Evolutionary conservation across 2,797 vertebrate species (phyloP), one percentile per base, ranked within the genome.

Genomic region (Falco cherrug): DNA sequence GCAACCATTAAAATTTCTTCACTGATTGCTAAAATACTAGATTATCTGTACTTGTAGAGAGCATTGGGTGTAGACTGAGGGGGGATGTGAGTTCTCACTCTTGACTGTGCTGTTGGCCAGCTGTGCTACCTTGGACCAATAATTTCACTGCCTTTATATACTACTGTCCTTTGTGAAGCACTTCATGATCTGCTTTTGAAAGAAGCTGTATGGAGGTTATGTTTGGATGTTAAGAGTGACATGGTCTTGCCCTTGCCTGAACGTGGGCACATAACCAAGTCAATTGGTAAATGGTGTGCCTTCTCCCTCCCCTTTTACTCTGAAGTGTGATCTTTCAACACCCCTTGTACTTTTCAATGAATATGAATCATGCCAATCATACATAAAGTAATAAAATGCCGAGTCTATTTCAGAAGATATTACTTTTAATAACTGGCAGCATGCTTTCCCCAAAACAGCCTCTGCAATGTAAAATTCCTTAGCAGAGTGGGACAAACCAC

Each of bases 261-360:
- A 2, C 0, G 7, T 0, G 2, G 15, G 56, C 35, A 16, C 3
- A 1, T n/a, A 17, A 28, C 50, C 35, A 10, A 24, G 50, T 31
- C 16, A 5, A 25, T 6, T 12, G 1, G 9, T 18, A 35, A 41
- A 26, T 10, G 6, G 65, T 3, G 6, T 16, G 29, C 28, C 41
- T 14, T 20, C 51, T 20, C 47, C 53, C 19, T 2, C 2, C 2
- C 13, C 24, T 8, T 10, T 39, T 12, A 1, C 43, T 35, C 50
- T 7, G 24, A 43, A 25, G 18, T 2, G 9, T 2, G 19, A n/a
- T 26, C n/a, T n/a, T 41, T 22, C 41, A 24, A 19, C 54, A 3
- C 3, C 13, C 45, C 25, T 10, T 3, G 16, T 17, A 3, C 43
- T 20, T 39, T 39, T 6, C 28, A 11, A 4, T 16, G 43, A 10